Evolutionary conservation across 92 coral and sea anemone genomes (phyloP).

Genomic region (Montipora capitata): DNA sequence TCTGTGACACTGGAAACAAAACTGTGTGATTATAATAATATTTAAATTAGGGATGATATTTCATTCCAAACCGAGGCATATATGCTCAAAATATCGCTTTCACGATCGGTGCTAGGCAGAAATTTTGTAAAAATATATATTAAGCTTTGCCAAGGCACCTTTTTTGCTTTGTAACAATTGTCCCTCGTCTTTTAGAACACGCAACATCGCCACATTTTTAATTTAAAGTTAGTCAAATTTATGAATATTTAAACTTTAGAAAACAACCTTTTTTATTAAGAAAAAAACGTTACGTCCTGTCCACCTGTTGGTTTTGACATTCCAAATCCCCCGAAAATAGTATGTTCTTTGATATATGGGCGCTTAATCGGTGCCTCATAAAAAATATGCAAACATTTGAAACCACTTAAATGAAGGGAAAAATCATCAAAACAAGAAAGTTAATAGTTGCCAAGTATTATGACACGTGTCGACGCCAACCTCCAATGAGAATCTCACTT

Average conservation of each 20-base stretch:
- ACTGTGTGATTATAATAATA: neutral
- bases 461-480: slow-evolving; percentile 30
- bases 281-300: neutral
- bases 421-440: neutral
- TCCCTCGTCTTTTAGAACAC: too few relatives aligned
- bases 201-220: neutral
- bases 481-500: slow-evolving; percentile 44
- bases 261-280: neutral
- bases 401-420: neutral
- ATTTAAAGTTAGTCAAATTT: slow-evolving; percentile 10
- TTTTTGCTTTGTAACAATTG: too few relatives aligned
- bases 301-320: neutral
- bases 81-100: too few relatives aligned
- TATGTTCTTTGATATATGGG: neutral
- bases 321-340: neutral
- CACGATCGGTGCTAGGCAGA: too few relatives aligned
- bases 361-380: neutral
- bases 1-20: neutral
- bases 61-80: too few relatives aligned
- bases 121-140: neutral
- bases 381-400: too few relatives aligned
- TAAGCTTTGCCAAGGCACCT: neutral
- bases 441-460: slow-evolving; percentile 5
- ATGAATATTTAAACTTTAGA: slow-evolving; percentile 21
- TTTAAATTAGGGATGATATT: too few relatives aligned